Conservation (phyloP, 2,888 invertebrate genomes). For the Sarcophaga variegata region DNA sequence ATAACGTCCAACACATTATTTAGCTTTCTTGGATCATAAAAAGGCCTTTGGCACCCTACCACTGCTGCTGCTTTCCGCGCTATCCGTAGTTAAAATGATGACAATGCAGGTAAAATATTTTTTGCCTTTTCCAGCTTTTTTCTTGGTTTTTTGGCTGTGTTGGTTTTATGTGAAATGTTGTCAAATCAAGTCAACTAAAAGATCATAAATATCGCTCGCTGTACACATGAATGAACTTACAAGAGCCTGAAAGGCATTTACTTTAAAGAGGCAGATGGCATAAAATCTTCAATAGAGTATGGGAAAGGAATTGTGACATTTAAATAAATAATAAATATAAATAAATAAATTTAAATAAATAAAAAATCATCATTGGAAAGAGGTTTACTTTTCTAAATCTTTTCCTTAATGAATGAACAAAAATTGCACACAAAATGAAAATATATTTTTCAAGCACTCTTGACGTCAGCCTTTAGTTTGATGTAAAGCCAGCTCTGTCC, state of each 20-base stretch:
- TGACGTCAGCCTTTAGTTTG: too few relatives aligned
- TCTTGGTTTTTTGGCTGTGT: background rate
- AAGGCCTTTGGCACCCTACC: too few relatives aligned
- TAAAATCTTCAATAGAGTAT: background rate
- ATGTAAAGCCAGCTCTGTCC: too few relatives aligned
- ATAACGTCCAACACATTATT: too few relatives aligned
- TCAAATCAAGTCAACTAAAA: slow-evolving; percentile 1
- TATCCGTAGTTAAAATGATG: background rate
- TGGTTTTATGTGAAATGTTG: background rate
- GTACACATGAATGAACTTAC: slow-evolving; percentile 18
- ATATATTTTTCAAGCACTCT: too few relatives aligned
- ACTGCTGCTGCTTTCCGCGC: too few relatives aligned
- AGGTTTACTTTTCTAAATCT: background rate
- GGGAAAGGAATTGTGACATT: background rate
- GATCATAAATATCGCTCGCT: slow-evolving; percentile 32
- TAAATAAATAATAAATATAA: too few relatives aligned
- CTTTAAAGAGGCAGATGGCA: background rate
- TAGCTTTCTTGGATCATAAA: too few relatives aligned
- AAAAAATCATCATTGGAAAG: background rate
- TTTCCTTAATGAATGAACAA: background rate
- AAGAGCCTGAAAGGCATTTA: background rate
- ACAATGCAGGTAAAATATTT: background rate
- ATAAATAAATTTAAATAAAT: too few relatives aligned
- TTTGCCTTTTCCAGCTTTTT: background rate
- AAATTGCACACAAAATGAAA: too few relatives aligned